These are phyloP conservation scores for Amazona guildingii DNA, from an alignment of 2,113 vertebrate species.

Conservation along the genomic window DNA sequence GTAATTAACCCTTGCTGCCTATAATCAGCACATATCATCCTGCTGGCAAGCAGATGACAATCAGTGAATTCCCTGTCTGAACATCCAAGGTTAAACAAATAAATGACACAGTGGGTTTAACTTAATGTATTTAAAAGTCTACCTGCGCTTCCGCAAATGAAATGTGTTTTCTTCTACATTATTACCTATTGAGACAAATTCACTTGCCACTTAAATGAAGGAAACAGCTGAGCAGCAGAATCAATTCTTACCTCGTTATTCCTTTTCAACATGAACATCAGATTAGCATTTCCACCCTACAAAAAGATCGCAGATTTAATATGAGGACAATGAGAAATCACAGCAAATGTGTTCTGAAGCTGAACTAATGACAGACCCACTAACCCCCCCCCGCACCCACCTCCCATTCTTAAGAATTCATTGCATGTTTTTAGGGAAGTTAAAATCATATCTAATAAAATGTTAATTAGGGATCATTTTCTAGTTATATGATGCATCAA, in stretches of 20 bases:
- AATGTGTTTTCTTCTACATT: slow-evolving; percentile 30
- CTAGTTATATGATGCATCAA: neutral
- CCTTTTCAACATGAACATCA: slow-evolving; percentile 89
- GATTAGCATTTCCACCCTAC: slow-evolving; percentile 89
- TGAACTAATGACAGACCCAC: neutral
- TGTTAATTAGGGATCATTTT: neutral
- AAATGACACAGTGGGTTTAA: slow-evolving; percentile 25
- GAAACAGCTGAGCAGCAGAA: neutral
- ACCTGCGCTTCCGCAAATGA: slow-evolving; percentile 12
- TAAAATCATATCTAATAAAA: neutral
- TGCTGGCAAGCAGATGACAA: slow-evolving; percentile 62
- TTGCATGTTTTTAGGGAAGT: neutral
- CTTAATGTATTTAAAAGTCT: slow-evolving; percentile 50
- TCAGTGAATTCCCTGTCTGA: slow-evolving; percentile 37
- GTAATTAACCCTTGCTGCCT: slow-evolving; percentile 66
- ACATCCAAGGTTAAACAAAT: slow-evolving; percentile 57
- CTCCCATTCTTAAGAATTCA: neutral
- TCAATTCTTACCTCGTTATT: slow-evolving; percentile 90
- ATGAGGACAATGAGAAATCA: slow-evolving; percentile 48
- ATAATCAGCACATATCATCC: slow-evolving; percentile 38
- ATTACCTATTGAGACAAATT: slow-evolving; percentile 39
- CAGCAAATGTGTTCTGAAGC: neutral
- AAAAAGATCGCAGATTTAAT: slow-evolving; percentile 54
- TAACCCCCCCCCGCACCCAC: neutral
- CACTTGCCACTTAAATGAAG: neutral